Evolutionary conservation across 2,113 vertebrate species (phyloP).

Genomic region (Aythya baeri): DNA sequence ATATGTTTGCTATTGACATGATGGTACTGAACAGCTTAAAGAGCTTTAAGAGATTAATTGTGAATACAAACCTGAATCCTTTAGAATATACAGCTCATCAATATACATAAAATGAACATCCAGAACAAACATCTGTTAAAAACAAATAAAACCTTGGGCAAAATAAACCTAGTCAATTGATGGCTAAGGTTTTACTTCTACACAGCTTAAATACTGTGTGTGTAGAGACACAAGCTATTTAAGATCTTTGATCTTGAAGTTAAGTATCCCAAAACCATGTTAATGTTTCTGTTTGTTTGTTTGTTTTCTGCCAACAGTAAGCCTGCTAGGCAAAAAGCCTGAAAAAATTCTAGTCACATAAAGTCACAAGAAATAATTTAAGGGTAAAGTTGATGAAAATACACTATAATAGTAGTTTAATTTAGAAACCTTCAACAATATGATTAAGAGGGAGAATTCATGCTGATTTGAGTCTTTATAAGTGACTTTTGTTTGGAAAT

Average conservation of each 20-base stretch:
- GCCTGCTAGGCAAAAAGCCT: neutral
- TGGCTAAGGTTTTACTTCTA: neutral
- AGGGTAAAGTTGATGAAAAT: neutral
- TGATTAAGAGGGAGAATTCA: neutral
- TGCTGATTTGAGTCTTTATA: neutral
- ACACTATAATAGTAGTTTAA: neutral
- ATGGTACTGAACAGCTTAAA: neutral
- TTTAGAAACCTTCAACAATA: neutral
- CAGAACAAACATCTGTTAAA: neutral
- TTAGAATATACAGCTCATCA: neutral
- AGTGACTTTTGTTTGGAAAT: neutral
- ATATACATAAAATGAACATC: neutral
- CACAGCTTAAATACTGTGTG: neutral
- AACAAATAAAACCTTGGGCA: neutral
- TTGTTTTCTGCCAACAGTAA: neutral
- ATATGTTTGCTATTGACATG: neutral
- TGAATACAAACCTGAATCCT: neutral
- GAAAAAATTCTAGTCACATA: neutral
- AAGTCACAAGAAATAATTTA: neutral
- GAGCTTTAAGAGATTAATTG: constrained; percentile 22
- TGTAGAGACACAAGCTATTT: neutral
- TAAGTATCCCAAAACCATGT: neutral
- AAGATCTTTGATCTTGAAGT: neutral
- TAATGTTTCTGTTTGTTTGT: neutral
- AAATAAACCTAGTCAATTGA: neutral